Evolutionary conservation across 2,113 vertebrate genomes (phyloP), one percentile per base, ranked within the genome.

Genomic region (Trichechus manatus): DNA sequence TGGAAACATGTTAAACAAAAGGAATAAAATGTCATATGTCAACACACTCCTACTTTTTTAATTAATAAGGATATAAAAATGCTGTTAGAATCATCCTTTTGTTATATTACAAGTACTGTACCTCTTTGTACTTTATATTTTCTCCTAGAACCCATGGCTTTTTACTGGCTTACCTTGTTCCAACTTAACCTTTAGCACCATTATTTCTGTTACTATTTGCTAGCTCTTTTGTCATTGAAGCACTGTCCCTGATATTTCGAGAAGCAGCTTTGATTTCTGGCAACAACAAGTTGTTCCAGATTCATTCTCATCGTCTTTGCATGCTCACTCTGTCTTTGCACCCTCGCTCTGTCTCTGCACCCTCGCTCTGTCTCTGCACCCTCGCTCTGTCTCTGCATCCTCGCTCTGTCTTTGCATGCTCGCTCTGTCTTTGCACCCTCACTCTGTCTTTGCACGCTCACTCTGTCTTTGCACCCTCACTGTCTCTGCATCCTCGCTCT

Each of bases 251-350:
- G 10, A 39, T 70, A 25, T 89, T 94, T 93, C 61, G 80, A 91
- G 78, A 70, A 94, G 56, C n/a, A 91, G 63, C 64, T 82, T 85
- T 89, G 79, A 81, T 47, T 88, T 72, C 72, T 95, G 83, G 31
- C 87, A 93, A 89, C 36, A 56, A 89, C 59, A 85, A 56, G 11
- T 77, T 86, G 29, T 20, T 91, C 78, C 81, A 36, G 23, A 75
- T 66, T 70, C 66, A 64, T 74, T 66, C 53, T 93, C 44, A 39
- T 75, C 86, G n/a, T 74, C 70, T 74, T 74, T 74, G n/a, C 36
- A 14, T 50, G 3, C 53, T 11, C 7, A 56, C 11, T 56, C 11
- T 14, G 53, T 56, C 53, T 56, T 56, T 56, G 3, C 13, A 17
- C 13, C 9, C 53, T 56, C 53, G 13, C 47, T 47, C 9, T 47